Conservation (phyloP, 35 echinoderm and acorn worm species). For the Nesometra sesokonis region DNA sequence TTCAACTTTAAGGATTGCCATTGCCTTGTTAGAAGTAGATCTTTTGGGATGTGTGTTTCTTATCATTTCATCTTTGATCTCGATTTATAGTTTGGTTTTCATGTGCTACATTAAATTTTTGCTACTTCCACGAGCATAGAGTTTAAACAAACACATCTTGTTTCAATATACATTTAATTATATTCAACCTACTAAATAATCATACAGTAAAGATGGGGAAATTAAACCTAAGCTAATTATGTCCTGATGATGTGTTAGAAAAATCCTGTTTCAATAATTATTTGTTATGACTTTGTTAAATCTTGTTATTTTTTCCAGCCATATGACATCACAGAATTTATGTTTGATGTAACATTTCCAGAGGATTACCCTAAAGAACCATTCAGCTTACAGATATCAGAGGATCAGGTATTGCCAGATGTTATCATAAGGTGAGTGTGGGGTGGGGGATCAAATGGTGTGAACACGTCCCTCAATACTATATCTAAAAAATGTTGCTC, state of each 20-base stretch:
- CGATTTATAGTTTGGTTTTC: too few species aligned
- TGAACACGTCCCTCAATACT: background rate
- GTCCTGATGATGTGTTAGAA: background rate
- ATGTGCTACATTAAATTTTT: too few species aligned
- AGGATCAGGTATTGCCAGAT: constrained; percentile 66
- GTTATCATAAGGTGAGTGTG: constrained; percentile 49
- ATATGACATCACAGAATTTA: constrained; percentile 63
- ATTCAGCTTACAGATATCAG: constrained; percentile 27
- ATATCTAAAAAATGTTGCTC: background rate
- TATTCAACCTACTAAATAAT: too few species aligned
- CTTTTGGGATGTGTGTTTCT: too few species aligned
- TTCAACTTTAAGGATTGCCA: too few species aligned
- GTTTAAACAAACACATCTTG: too few species aligned
- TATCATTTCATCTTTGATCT: too few species aligned
- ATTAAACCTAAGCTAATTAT: background rate
- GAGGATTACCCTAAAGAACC: constrained; percentile 49
- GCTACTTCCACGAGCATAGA: too few species aligned
- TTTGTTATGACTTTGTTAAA: background rate
- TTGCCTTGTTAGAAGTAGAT: too few species aligned
- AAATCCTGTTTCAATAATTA: background rate
- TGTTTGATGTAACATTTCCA: constrained; percentile 51
- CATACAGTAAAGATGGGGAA: too few species aligned
- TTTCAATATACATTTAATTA: too few species aligned
- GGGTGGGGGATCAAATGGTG: background rate
- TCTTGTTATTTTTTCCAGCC: constrained; percentile 38